Conservation (phyloP, 2,797 vertebrate genomes). For the Artibeus jamaicensis region DNA sequence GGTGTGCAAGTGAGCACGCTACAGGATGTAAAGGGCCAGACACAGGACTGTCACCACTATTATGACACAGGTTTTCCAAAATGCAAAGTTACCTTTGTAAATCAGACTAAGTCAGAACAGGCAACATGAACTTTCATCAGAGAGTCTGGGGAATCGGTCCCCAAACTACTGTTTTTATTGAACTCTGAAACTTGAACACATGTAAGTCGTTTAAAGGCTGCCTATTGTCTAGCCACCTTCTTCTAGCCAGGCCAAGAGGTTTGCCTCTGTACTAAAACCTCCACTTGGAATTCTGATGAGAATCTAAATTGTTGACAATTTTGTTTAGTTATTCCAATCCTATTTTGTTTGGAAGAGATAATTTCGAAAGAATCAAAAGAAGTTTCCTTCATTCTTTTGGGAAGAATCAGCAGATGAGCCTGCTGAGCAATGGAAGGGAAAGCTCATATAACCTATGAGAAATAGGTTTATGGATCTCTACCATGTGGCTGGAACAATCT, state of each 20-base stretch:
- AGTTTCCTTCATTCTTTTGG: background rate
- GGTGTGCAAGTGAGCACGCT: background rate
- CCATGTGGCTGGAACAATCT: background rate
- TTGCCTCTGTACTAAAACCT: background rate
- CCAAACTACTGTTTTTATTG: background rate
- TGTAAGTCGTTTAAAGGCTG: background rate
- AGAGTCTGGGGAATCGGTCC: background rate
- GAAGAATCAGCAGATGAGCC: background rate
- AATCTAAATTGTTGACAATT: background rate
- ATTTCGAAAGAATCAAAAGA: background rate
- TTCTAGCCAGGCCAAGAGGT: background rate
- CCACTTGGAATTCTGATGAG: conserved; percentile 9
- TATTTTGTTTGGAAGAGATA: background rate
- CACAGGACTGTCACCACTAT: background rate
- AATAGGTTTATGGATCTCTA: background rate
- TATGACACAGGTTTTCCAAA: background rate
- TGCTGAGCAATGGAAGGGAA: background rate
- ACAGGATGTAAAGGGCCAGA: background rate
- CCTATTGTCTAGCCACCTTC: background rate
- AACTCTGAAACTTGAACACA: background rate
- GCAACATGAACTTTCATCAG: background rate
- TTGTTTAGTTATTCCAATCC: background rate
- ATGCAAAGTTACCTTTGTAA: background rate
- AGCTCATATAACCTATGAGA: background rate
- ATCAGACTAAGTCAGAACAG: background rate